Evolutionary conservation across 2,113 vertebrate species (phyloP), one percentile per base, ranked within the genome.

Genomic region (Shinisaurus crocodilurus): DNA sequence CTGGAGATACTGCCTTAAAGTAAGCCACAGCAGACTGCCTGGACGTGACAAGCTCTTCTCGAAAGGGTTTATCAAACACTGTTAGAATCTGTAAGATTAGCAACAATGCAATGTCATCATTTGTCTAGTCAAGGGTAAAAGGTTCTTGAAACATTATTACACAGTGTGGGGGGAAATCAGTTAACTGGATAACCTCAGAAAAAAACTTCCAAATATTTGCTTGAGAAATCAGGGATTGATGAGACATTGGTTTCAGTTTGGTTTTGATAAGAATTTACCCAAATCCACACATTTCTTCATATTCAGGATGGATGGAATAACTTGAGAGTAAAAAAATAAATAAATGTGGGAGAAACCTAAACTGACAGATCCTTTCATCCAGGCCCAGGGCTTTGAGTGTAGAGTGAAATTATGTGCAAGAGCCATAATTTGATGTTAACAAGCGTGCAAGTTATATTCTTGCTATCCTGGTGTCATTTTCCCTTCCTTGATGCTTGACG

Each of bases 41-140:
- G 93, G 90, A 90, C 92, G 86, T 88, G 91, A 93, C 94, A 90
- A 94, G 89, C 94, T 95, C 92, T 92, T 77, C 84, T 93, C 67
- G 80, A 90, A 93, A 91, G 86, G 3, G 37, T 94, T 95, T 93
- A 91, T 94, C 91, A 95, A 96, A 94, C 75, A 84, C 86, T 89
- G 89, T 77, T 90, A 94, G 92, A 95, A 92, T 91, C 1, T 0
- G 34, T 75, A 70, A 93, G 90, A 95, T 94, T 90, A 93, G 79
- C 74, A 88, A 88, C 85, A 81, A 0, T 0, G 80, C 91, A 90
- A 67, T 87, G 88, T 91, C 90, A 93, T 87, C 34, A 1, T 87
- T 92, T 93, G 83, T 91, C 91, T 93, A 90, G 74, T 91, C 89
- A 95, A 95, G 90, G 92, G 90, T 84, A 95, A 93, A 92, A 82